These are phyloP conservation scores for Crax fasciolata DNA, from an alignment of 2,797 vertebrate species.

Conservation along the genomic window DNA sequence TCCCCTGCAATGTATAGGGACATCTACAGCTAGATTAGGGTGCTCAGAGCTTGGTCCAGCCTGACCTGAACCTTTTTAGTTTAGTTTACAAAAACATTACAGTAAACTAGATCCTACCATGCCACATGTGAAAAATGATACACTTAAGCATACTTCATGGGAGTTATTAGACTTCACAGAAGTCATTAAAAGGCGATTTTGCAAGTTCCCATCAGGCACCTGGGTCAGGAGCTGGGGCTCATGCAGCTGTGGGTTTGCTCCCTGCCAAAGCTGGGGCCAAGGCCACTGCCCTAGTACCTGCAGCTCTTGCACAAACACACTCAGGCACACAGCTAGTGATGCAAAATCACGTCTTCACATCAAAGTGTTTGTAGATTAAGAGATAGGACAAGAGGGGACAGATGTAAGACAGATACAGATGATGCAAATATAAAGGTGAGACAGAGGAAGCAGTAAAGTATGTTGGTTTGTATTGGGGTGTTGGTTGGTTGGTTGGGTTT, in stretches of 20 bases:
- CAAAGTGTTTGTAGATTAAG: neutral
- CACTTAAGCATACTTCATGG: neutral
- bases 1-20: no score
- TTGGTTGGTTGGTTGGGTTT: neutral
- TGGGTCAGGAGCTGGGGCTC: neutral
- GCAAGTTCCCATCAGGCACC: rapidly evolving
- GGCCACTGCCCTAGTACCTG: neutral
- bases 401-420: neutral
- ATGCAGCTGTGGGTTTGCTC: rapidly evolving
- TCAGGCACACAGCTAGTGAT: neutral
- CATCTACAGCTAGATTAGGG: no score
- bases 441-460: neutral
- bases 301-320: neutral
- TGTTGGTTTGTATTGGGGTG: neutral
- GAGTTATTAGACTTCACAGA: neutral
- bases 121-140: neutral
- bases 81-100: neutral
- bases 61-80: neutral
- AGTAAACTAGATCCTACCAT: neutral
- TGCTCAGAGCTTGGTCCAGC: no score
- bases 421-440: neutral
- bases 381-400: neutral
- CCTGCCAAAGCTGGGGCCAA: rapidly evolving
- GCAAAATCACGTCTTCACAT: neutral
- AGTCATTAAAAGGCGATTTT: neutral